These are phyloP conservation scores for Ditula angustiorana DNA, from an alignment of 2,888 invertebrate genomes.

Conservation along the genomic window DNA sequence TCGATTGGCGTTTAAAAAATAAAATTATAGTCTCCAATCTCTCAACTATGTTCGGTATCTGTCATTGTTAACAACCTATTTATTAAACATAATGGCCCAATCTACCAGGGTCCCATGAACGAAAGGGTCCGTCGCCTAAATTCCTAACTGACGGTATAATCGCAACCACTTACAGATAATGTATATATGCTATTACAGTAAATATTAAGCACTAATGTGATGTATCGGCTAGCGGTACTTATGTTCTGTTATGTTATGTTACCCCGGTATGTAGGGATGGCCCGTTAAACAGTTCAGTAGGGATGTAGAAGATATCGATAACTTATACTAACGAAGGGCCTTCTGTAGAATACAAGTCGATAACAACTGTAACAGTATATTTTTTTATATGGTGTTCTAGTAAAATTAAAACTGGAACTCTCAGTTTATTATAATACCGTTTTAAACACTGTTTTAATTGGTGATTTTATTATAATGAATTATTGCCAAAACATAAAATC, in stretches of 20 bases:
- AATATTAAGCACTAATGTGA: conserved; percentile 71
- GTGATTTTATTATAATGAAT: too few relatives aligned
- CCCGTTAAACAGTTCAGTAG: conserved; percentile 71
- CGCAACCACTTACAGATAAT: conserved; percentile 60
- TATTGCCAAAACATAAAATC: too few relatives aligned
- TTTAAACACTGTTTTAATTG: too few relatives aligned
- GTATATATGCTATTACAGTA: conserved; percentile 67
- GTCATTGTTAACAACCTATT: conserved; percentile 18
- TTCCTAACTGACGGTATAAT: conserved; percentile 63
- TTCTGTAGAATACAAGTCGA: neutral
- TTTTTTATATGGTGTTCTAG: too few relatives aligned
- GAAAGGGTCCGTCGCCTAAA: conserved; percentile 65
- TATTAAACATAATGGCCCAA: conserved; percentile 19
- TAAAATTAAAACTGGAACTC: too few relatives aligned
- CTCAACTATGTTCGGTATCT: neutral
- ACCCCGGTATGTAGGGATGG: conserved; percentile 70
- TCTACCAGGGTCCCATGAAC: conserved; percentile 37
- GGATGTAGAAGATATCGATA: conserved; percentile 52
- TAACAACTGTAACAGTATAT: too few relatives aligned
- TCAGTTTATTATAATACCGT: too few relatives aligned
- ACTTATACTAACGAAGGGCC: neutral
- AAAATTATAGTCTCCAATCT: neutral
- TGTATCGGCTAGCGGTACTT: conserved; percentile 82
- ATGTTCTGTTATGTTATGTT: conserved; percentile 71
- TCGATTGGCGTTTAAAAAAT: too few relatives aligned